Percentiles rank a stretch among this genome's conserved stretches.
Evolutionary conservation across 2,797 vertebrate genomes (phyloP).

Genomic region (Toxotes lorentzi): DNA sequence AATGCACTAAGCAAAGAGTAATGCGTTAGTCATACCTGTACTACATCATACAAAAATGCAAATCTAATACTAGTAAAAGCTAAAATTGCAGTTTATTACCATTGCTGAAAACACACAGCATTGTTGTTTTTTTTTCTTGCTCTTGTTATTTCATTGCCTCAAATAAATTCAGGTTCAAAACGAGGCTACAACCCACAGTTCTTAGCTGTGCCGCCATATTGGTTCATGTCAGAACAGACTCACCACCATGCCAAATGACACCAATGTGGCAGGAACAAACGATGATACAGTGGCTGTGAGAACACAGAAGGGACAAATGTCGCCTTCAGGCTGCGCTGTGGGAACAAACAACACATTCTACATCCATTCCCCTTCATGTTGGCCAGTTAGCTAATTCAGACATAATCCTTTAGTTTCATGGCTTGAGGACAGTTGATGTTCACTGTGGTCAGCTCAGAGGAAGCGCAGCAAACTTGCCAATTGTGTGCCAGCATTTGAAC

Average conservation of each 20-base stretch:
- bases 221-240: constrained; percentile 27
- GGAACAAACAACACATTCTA: constrained; percentile 47
- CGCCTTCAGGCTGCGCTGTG: constrained; percentile 32
- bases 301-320: constrained; percentile 50
- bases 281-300: constrained; percentile 39
- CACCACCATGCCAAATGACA: constrained; percentile 11
- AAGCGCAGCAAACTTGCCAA: background rate
- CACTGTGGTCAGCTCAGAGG: constrained; percentile 14
- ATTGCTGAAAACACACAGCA: background rate
- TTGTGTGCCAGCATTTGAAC: background rate
- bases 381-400: constrained; percentile 29
- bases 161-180: background rate
- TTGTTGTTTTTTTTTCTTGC: background rate
- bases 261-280: constrained; percentile 41
- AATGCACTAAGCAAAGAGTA: background rate
- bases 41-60: background rate
- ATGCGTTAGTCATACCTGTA: background rate
- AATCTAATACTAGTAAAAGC: background rate
- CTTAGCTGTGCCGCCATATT: constrained; percentile 9
- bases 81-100: too few species aligned
- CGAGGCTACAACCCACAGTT: rapidly evolving
- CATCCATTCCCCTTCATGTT: constrained; percentile 19
- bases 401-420: constrained; percentile 21
- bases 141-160: background rate
- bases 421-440: constrained; percentile 19